These are phyloP conservation scores for Phoenicopterus ruber DNA, from an alignment of 2,113 vertebrate species.

Conservation along the genomic window DNA sequence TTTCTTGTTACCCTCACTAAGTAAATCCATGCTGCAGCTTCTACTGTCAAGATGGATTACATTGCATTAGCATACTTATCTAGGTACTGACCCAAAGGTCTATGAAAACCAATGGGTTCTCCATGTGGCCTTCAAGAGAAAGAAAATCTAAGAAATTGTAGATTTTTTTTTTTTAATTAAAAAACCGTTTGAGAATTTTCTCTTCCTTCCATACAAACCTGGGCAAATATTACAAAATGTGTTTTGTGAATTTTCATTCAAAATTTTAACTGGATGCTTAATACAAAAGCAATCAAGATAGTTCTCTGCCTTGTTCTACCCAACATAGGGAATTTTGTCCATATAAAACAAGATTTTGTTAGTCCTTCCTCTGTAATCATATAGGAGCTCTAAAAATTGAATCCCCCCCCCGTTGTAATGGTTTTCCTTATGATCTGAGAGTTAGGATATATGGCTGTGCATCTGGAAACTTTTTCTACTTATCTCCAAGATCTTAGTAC, in stretches of 20 bases:
- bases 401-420: not conserved
- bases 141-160: too few species aligned
- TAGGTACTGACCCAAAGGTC: not conserved
- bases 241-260: not conserved
- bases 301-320: not conserved
- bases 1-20: not conserved
- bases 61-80: not conserved
- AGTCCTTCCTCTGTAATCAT: not conserved
- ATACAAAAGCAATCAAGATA: not conserved
- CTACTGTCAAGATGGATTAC: not conserved
- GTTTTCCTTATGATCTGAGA: not conserved
- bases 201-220: not conserved
- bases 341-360: not conserved
- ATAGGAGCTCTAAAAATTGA: not conserved
- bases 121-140: not conserved
- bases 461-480: constrained; percentile 49
- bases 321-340: not conserved
- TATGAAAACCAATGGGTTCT: not conserved
- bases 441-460: constrained; percentile 8
- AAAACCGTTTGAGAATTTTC: not conserved
- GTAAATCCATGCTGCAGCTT: not conserved
- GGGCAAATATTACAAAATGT: not conserved
- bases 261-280: not conserved
- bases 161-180: too few species aligned
- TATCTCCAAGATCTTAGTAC: constrained; percentile 50